These are phyloP conservation scores for Phalacrocorax pelagicus DNA, from an alignment of 2,113 vertebrate species.

Conservation along the genomic window DNA sequence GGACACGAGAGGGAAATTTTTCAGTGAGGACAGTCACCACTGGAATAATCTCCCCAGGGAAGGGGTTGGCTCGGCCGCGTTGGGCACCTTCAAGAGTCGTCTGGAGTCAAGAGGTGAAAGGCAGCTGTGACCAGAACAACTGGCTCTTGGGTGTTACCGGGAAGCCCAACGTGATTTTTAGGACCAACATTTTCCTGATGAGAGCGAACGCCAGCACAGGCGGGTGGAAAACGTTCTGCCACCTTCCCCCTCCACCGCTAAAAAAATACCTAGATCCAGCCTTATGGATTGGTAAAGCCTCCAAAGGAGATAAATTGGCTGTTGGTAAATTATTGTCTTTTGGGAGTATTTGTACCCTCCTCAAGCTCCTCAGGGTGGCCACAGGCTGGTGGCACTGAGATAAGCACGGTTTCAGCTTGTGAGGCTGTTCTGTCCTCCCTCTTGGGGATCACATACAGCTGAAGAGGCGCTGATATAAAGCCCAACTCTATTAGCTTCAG, in stretches of 20 bases:
- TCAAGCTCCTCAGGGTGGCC: neutral
- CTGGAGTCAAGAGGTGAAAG: neutral
- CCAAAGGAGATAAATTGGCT: neutral
- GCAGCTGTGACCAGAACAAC: neutral
- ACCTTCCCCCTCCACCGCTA: no score
- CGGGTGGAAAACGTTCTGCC: neutral
- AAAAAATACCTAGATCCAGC: neutral
- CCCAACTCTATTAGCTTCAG: fast-evolving
- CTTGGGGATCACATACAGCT: neutral
- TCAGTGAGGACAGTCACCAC: no score
- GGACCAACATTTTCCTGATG: neutral
- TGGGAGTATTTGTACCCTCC: no score
- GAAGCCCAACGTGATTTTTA: neutral
- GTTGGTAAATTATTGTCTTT: neutral
- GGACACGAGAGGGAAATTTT: no score
- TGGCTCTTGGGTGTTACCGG: no score
- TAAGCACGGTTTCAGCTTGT: no score
- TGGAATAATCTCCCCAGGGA: no score
- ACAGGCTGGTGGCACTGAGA: neutral
- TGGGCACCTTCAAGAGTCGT: no score
- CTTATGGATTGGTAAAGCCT: no score
- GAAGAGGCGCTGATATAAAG: neutral
- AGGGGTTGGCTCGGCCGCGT: no score
- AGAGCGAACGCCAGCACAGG: neutral
- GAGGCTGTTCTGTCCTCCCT: neutral